These are phyloP conservation scores for Porites divaricata DNA, from an alignment of 92 coral and sea anemone species.

Conservation along the genomic window DNA sequence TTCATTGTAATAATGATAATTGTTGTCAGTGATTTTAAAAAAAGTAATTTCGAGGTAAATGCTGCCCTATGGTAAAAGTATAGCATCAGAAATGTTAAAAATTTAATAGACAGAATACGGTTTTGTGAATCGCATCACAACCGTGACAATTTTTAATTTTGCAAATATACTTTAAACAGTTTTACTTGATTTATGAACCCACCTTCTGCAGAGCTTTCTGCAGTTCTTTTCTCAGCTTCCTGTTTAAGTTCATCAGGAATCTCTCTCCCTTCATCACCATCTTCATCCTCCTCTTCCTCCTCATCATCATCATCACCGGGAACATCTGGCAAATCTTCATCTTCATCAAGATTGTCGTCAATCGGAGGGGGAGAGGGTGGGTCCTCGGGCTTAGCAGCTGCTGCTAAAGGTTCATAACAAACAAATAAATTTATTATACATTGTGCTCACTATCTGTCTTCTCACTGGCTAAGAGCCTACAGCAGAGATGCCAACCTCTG, in stretches of 20 bases:
- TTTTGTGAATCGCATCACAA: too few relatives aligned
- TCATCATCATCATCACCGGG: conserved; percentile 85
- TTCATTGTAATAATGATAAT: too few relatives aligned
- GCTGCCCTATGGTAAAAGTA: too few relatives aligned
- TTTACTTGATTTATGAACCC: not conserved
- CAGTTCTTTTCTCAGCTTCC: conserved; percentile 42
- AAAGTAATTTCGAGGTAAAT: too few relatives aligned
- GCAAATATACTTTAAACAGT: not conserved
- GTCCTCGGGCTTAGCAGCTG: conserved; percentile 34
- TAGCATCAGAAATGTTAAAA: too few relatives aligned
- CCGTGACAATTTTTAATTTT: too few relatives aligned
- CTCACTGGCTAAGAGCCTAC: too few relatives aligned
- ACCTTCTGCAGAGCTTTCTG: conserved; percentile 6
- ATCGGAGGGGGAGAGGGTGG: conserved; percentile 75
- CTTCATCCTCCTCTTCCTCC: conserved; percentile 81
- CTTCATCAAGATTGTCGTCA: conserved; percentile 85
- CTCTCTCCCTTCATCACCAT: conserved; percentile 57
- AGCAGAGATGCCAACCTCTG: too few relatives aligned
- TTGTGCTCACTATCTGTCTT: too few relatives aligned
- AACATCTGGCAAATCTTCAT: conserved; percentile 86
- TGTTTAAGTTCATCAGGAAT: conserved; percentile 52
- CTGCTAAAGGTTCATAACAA: not conserved
- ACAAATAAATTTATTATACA: too few relatives aligned
- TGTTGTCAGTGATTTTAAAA: too few relatives aligned
- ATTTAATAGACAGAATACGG: too few relatives aligned